Base-by-base conservation (phyloP, 2,113 vertebrate species). In the Heliornis fulica region DNA sequence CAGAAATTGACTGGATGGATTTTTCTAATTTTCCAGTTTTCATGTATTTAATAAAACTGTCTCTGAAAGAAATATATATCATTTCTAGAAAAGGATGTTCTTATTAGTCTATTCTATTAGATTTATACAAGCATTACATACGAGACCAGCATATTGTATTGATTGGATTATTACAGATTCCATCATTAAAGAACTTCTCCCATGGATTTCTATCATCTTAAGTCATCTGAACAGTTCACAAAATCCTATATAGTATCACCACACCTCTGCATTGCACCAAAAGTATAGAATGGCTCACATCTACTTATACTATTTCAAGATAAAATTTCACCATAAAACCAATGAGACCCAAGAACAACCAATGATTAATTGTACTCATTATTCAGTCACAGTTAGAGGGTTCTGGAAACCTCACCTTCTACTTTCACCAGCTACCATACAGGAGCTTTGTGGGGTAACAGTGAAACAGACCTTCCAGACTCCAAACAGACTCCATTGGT, bases 171-270 rank as follows among this genome's bases (percentile, higher is more conserved):
- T 50, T n/a, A 34, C 13, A 51, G 31, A 60, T 71, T 43, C 45
- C 23, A 40, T 10, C 25, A 71, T 10, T 57, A 59, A 25, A 46
- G 11, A 46, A 48, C 16, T 9, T 5, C 7, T 65, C 8, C 38
- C 45, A 17, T 3, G 15, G 6, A 92, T 59, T 89, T 57, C 28
- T n/a, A 8, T 57, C 28, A 87, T 4, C 25, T 45, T 13, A n/a
- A 31, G 5, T 17, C 15, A 40, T 50, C 45, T 77, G 15, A 75
- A 36, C 28, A 18, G 8, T 26, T 29, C 71, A 21, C 13, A 34
- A 13, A 2, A 50, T 7, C 6, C 16, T 65, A n/a, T 0, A 0
- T 0, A 9, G 10, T 15, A 7, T 45, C 48, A 57, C 26, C 19
- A 16, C 20, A 45, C 22, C 29, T 63, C 19, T 43, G n/a, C 25